These are phyloP conservation scores for Ursus arctos DNA, from an alignment of 2,113 vertebrate genomes.

Conservation along the genomic window DNA sequence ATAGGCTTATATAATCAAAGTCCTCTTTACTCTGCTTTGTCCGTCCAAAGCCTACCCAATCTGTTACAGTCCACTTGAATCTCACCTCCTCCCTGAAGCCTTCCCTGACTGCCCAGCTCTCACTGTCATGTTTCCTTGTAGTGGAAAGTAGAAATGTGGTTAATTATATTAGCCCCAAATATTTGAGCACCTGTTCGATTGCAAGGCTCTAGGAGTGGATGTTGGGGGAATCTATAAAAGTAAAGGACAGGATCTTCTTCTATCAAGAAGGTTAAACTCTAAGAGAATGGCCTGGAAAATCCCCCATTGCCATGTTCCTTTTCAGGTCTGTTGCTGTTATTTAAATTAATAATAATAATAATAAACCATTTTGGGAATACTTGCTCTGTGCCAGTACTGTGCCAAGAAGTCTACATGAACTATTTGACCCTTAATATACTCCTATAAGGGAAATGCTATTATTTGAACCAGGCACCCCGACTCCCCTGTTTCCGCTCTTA, in stretches of 20 bases:
- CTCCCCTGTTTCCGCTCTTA: neutral
- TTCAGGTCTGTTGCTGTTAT: neutral
- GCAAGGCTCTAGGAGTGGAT: neutral
- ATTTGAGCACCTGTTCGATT: neutral
- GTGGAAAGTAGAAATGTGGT: neutral
- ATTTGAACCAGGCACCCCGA: neutral
- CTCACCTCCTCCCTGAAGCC: neutral
- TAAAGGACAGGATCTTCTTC: neutral
- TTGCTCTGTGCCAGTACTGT: neutral
- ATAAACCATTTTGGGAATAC: neutral
- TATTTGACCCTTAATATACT: neutral
- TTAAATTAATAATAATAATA: constrained; percentile 9
- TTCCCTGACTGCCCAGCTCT: neutral
- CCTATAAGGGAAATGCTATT: neutral
- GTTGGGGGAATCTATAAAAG: neutral
- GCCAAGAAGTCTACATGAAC: neutral
- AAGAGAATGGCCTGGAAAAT: neutral
- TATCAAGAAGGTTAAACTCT: constrained; percentile 28
- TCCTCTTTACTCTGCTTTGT: neutral
- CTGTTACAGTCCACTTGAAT: neutral
- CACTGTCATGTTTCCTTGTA: neutral
- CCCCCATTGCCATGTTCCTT: neutral
- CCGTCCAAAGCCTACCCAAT: neutral
- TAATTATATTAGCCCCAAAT: neutral
- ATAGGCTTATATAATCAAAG: neutral